Conservation (phyloP, 2,113 vertebrate species). For the Mus spicilegus region DNA sequence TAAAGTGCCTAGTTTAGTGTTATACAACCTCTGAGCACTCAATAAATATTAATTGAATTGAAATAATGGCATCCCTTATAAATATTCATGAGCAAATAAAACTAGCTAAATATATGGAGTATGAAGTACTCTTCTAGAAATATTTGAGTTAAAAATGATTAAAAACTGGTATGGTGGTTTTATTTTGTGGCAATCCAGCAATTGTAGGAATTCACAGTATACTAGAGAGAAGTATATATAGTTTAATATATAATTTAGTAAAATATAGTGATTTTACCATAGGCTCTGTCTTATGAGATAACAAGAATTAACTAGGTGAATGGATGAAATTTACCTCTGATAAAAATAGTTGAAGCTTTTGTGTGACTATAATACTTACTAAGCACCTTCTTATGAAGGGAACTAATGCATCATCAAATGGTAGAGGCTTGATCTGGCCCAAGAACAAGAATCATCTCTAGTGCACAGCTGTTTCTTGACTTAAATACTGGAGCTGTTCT, state of each 20-base stretch:
- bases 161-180: conserved; percentile 71
- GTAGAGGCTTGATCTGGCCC: conserved; percentile 71
- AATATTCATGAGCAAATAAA: conserved; percentile 82
- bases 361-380: conserved; percentile 51
- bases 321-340: conserved; percentile 73
- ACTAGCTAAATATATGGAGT: conserved; percentile 76
- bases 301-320: conserved; percentile 24
- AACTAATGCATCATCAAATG: conserved; percentile 59
- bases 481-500: conserved; percentile 35
- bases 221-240: conserved; percentile 26
- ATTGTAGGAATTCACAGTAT: conserved; percentile 40
- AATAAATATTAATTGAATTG: conserved; percentile 79
- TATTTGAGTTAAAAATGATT: conserved; percentile 79
- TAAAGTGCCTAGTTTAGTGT: conserved; percentile 80
- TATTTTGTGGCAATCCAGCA: conserved; percentile 53
- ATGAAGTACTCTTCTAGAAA: conserved; percentile 72
- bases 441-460: conserved; percentile 51
- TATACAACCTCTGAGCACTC: conserved; percentile 69
- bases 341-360: conserved; percentile 83
- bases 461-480: conserved; percentile 18
- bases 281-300: neutral
- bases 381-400: conserved; percentile 43
- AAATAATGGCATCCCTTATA: conserved; percentile 77
- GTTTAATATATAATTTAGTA: conserved; percentile 45
- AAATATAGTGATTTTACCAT: conserved; percentile 35